Conservation (phyloP, 1,140 invertebrate genomes). For the Sinella curviseta region DNA sequence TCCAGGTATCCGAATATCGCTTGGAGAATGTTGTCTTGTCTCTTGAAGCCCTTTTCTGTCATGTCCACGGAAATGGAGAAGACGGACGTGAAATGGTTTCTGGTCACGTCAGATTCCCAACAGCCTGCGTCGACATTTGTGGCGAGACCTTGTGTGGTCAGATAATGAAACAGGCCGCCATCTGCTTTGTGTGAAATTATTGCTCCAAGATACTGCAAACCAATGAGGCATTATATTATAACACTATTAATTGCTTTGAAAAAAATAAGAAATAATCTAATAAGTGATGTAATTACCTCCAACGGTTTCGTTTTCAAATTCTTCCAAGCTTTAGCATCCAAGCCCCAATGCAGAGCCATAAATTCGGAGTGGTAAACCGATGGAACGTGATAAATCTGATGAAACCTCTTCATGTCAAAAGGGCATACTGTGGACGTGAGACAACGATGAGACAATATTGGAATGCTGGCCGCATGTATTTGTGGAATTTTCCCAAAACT, state of each 20-base stretch:
- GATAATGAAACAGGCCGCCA: not conserved
- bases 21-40: not conserved
- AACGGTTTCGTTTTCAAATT: not conserved
- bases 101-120: slow-evolving; percentile 2
- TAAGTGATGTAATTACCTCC: no score
- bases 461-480: not conserved
- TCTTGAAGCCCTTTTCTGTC: slow-evolving; percentile 9
- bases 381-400: slow-evolving; percentile 15
- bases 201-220: not conserved
- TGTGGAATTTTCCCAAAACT: not conserved
- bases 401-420: slow-evolving; percentile 1
- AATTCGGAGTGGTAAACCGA: slow-evolving; percentile 10
- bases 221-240: not conserved
- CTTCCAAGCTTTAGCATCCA: not conserved
- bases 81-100: not conserved
- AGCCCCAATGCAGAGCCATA: not conserved
- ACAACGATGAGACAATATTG: not conserved
- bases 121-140: slow-evolving; percentile 4
- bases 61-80: not conserved
- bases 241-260: no score
- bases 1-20: not conserved
- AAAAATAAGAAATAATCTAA: no score
- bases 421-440: not conserved
- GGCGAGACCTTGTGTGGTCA: not conserved
- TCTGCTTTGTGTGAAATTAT: not conserved